Evolutionary conservation across 2,797 vertebrate genomes (phyloP).

Genomic region (Mycteria americana): DNA sequence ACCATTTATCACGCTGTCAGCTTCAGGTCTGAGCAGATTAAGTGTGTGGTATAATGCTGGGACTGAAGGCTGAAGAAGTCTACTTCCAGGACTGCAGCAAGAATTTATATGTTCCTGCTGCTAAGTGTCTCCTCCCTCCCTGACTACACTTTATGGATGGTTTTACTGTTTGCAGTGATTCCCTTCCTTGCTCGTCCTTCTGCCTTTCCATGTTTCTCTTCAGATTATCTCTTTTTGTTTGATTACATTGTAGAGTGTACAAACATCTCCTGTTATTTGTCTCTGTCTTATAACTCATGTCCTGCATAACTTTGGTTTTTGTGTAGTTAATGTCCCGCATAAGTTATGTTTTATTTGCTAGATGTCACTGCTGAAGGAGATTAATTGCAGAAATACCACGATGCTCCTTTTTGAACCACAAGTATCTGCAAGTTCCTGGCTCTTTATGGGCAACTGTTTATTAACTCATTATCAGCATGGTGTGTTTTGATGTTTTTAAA

Average conservation of each 20-base stretch:
- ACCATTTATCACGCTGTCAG: background rate
- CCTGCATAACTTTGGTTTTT: background rate
- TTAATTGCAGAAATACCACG: background rate
- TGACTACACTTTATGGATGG: rapidly evolving
- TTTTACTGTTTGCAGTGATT: background rate
- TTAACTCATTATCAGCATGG: background rate
- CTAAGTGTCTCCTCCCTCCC: background rate
- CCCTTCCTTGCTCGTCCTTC: background rate
- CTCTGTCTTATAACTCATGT: background rate
- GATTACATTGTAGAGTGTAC: background rate
- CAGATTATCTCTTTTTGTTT: background rate
- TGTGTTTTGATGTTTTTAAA: background rate
- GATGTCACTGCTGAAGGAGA: background rate
- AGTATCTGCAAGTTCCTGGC: background rate
- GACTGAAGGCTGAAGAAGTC: background rate
- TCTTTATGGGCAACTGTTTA: background rate
- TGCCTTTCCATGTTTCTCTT: background rate
- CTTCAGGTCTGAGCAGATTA: background rate
- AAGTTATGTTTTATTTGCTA: background rate
- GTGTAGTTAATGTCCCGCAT: background rate
- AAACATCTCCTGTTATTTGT: background rate
- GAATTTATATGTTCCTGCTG: background rate
- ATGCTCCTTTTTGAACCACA: background rate
- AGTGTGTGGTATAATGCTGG: background rate
- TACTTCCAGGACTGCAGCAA: background rate